Evolutionary conservation across 2,797 vertebrate genomes (phyloP).

Genomic region (Helarctos malayanus): DNA sequence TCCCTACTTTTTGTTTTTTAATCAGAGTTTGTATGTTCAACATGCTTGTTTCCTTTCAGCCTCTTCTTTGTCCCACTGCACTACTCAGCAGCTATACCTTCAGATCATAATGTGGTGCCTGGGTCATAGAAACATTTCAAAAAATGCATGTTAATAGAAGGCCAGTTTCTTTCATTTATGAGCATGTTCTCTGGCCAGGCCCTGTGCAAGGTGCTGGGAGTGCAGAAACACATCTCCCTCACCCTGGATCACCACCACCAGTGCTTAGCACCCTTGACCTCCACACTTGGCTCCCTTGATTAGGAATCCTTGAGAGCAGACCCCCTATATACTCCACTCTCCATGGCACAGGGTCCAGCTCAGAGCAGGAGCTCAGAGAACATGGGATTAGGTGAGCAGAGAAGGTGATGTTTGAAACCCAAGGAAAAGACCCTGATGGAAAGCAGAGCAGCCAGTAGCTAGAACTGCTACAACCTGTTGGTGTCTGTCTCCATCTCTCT

Average conservation of each 20-base stretch:
- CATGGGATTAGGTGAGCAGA: neutral
- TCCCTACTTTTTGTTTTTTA: neutral
- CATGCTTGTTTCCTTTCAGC: neutral
- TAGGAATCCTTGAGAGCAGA: neutral
- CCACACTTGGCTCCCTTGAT: neutral
- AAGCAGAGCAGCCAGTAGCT: neutral
- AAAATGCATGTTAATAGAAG: neutral
- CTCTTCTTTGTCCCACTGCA: neutral
- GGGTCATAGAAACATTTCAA: neutral
- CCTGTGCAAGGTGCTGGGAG: neutral
- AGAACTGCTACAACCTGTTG: neutral
- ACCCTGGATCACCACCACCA: neutral
- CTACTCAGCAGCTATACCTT: neutral
- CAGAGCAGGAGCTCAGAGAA: neutral
- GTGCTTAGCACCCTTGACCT: neutral
- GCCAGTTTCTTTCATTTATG: neutral
- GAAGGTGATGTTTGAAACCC: neutral
- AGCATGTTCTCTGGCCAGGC: neutral
- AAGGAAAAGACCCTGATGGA: neutral
- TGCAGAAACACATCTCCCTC: neutral
- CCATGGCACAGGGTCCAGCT: neutral
- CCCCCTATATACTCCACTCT: neutral
- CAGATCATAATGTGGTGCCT: neutral
- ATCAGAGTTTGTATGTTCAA: neutral
- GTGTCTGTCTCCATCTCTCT: neutral